Base-by-base conservation (phyloP, 2,113 vertebrate species). In the Amia ocellicauda region DNA sequence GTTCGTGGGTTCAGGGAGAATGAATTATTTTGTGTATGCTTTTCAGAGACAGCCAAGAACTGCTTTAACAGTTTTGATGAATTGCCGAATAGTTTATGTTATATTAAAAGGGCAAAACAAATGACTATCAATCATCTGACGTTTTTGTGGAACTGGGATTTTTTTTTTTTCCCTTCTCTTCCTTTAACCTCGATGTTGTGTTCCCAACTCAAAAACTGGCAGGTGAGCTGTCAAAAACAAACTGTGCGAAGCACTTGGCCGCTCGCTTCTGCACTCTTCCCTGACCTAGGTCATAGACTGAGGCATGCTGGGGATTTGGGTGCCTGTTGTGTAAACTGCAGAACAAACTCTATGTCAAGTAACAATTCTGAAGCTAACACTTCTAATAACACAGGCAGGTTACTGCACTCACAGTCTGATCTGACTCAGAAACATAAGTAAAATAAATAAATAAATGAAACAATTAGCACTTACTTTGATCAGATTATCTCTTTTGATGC, bases 71-170 rank as follows among this genome's bases (percentile, higher is more conserved):
- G 76, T 69, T 52, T 60, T 80, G 85, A 90, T 74, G 83, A 89
- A 91, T 68, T 64, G 84, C 76, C 60, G 41, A 58, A 76, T 72
- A 80, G 78, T 83, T 88, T 76, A 90, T 86, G 83, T 82, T 86
- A 85, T 74, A 78, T 86, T 81, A 80, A 27, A 74, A 86, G 84
- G 87, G 86, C 85, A 90, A 89, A 91, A 87, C 86, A 88, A 91
- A 86, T 78, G 80, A 75, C 80, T 77, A 27, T 84, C 89, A 89
- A 83, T 90, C 88, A 83, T 75, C 66, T 70, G 79, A 77, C 72
- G 67, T 76, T 73, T 91, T 85, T 80, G 85, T 69, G 84, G 83
- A 72, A 69, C 74, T 59, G 81, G 69, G 61, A n/a, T n/a, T n/a
- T n/a, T n/a, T n/a, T n/a, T n/a, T n/a, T n/a, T 56, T 84, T 72